phyloP scores from a whole-genome alignment of 2,797 vertebrate species.

The Mus minutoides region DNA sequence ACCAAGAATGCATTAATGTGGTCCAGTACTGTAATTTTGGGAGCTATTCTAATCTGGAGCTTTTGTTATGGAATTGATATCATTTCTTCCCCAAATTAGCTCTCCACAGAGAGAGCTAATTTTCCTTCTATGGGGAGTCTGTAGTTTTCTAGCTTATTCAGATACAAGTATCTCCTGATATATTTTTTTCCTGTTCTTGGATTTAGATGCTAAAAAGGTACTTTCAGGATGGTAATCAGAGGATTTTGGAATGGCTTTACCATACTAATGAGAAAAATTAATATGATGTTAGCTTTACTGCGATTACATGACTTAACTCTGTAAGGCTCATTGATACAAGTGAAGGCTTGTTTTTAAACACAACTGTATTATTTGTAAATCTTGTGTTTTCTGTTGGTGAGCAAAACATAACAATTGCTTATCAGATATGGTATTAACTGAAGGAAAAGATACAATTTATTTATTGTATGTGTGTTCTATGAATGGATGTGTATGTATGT shows the following conservation, averaged over 20 bases:
- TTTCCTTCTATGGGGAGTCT: slow-evolving; percentile 20
- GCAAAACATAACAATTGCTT: background rate
- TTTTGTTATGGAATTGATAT: slow-evolving; percentile 59
- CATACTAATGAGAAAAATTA: background rate
- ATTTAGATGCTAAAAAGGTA: slow-evolving; percentile 15
- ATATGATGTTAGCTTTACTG: background rate
- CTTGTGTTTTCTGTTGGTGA: background rate
- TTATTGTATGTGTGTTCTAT: background rate
- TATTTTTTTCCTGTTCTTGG: slow-evolving; percentile 2
- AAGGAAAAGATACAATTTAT: background rate
- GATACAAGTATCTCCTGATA: background rate
- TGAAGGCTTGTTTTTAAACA: background rate
- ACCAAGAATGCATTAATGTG: slow-evolving; percentile 46
- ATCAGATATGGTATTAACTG: background rate
- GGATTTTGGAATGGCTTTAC: background rate
- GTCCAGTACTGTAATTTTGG: slow-evolving; percentile 33
- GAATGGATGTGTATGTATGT: background rate
- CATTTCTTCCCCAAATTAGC: slow-evolving; percentile 61
- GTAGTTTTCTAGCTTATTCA: background rate
- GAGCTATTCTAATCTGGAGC: slow-evolving; percentile 40
- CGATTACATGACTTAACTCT: background rate
- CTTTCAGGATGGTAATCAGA: background rate
- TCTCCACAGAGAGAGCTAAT: slow-evolving; percentile 49
- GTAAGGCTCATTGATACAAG: background rate
- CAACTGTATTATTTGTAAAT: background rate